Evolutionary conservation across 2,888 invertebrate genomes (phyloP).

Genomic region (Uropetala carovei): DNA sequence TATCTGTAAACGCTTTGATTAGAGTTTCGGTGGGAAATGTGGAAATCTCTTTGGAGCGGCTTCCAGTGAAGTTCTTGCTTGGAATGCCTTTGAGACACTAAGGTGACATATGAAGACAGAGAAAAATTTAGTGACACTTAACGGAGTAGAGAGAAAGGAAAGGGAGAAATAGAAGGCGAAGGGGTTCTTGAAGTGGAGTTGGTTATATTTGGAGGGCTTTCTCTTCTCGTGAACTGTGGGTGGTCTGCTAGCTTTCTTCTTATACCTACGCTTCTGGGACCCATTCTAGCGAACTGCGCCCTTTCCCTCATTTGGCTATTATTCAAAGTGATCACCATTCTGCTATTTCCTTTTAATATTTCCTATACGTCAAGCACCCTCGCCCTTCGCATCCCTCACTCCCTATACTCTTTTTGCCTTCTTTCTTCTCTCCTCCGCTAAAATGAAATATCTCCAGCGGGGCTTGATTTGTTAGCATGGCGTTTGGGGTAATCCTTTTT

Average conservation of each 20-base stretch:
- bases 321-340: background rate
- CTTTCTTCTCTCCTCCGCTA: too few species aligned
- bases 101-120: constrained; percentile 33
- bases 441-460: too few species aligned
- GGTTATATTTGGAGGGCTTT: constrained; percentile 45
- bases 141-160: background rate
- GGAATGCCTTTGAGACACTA: constrained; percentile 49
- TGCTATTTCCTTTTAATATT: background rate
- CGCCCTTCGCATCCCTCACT: background rate
- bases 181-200: constrained; percentile 33
- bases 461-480: too few species aligned
- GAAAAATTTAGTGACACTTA: constrained; percentile 49
- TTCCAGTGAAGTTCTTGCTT: background rate
- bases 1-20: background rate
- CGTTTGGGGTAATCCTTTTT: too few species aligned
- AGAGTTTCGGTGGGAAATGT: background rate
- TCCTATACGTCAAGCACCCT: background rate
- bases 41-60: constrained; percentile 29
- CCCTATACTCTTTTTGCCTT: background rate
- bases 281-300: background rate
- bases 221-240: constrained; percentile 24
- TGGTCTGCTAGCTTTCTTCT: constrained; percentile 27
- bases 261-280: background rate
- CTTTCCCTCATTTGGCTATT: background rate
- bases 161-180: background rate